Percentiles rank a stretch among this genome's conserved stretches.
phyloP scores from a whole-genome alignment of 2,113 vertebrate genomes.

The Sialia sialis region DNA sequence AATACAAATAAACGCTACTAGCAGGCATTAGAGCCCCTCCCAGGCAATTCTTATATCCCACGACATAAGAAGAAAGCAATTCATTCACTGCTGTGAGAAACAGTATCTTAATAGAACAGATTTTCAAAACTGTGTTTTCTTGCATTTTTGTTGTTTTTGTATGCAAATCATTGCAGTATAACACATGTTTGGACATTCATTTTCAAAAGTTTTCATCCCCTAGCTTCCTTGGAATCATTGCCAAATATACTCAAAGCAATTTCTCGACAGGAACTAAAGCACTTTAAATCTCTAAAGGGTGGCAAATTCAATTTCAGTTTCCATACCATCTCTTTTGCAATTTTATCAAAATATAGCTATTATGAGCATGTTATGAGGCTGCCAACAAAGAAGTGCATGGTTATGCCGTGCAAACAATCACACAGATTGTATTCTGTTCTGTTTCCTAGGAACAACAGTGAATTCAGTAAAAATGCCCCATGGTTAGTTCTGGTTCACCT shows the following conservation, averaged over 20 bases:
- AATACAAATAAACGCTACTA: background rate
- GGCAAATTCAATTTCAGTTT: background rate
- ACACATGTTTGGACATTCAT: background rate
- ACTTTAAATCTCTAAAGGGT: slow-evolving; percentile 3
- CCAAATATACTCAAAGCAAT: background rate
- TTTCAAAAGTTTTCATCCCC: background rate
- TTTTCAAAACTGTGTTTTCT: background rate
- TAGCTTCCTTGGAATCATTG: background rate
- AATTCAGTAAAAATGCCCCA: background rate
- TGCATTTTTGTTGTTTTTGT: background rate
- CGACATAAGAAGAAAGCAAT: background rate
- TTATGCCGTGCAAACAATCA: background rate
- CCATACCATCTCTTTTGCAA: background rate
- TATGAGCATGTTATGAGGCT: background rate
- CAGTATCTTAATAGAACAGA: slow-evolving; percentile 9
- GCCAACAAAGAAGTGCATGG: background rate
- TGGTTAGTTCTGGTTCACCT: background rate
- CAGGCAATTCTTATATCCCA: background rate
- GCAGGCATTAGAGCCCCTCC: background rate
- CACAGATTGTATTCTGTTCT: background rate
- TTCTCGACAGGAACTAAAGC: background rate
- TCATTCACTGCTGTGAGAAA: background rate
- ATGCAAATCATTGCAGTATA: background rate
- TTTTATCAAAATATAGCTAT: background rate
- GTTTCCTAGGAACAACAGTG: background rate